These are phyloP conservation scores for Maniola hyperantus DNA, from an alignment of 2,888 invertebrate genomes.

Conservation along the genomic window DNA sequence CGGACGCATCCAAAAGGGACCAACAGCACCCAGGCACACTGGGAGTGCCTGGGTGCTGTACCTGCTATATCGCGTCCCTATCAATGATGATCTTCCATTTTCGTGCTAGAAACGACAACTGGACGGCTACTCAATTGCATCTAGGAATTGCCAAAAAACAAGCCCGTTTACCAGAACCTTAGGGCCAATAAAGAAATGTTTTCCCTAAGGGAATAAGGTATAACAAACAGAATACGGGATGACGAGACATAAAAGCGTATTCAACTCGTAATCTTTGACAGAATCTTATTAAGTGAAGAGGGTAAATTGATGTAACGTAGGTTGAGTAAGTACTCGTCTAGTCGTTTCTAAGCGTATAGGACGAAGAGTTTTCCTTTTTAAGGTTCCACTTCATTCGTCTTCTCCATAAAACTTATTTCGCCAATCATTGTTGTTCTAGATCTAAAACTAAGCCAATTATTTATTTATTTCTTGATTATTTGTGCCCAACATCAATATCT, in stretches of 20 bases:
- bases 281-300: constrained; percentile 11
- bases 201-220: constrained; percentile 13
- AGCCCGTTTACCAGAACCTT: not conserved
- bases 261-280: constrained; percentile 16
- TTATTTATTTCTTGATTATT: no score
- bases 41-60: no score
- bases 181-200: constrained; percentile 12
- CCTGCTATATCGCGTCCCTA: no score
- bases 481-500: no score
- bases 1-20: no score
- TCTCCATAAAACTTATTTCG: no score
- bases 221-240: constrained; percentile 13
- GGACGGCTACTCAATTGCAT: constrained; percentile 4
- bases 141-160: not conserved
- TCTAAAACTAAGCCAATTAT: no score
- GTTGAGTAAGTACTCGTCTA: not conserved
- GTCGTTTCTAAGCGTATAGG: not conserved
- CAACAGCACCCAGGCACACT: no score
- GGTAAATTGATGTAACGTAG: not conserved
- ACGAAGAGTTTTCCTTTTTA: no score
- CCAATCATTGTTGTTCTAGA: no score
- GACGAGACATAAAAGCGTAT: constrained; percentile 16
- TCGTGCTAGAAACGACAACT: not conserved
- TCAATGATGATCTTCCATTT: no score
- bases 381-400: no score